A percentile compares a stretch with the other conserved stretches of the same genome.
These are phyloP conservation scores for Drosophila ambigua DNA, from an alignment of 1,140 invertebrate species.

Conservation along the genomic window DNA sequence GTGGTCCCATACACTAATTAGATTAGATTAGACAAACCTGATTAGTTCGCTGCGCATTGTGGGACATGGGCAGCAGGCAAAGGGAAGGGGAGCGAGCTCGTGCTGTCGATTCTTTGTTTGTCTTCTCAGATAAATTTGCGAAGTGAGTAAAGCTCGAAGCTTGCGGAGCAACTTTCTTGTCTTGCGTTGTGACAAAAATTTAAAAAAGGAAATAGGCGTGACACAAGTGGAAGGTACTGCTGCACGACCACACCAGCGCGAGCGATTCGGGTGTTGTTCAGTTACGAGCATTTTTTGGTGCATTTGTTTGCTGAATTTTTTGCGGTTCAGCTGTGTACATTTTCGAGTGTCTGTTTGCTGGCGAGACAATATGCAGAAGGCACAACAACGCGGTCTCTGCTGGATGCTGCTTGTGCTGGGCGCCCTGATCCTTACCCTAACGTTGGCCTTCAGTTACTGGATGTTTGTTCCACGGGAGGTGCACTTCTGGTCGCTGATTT, in stretches of 20 bases:
- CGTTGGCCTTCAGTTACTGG: constrained; percentile 57
- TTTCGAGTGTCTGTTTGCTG: constrained; percentile 1
- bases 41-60: constrained; percentile 43
- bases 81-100: constrained; percentile 13
- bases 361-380: constrained; percentile 39
- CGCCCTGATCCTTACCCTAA: constrained; percentile 44
- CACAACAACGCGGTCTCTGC: constrained; percentile 35
- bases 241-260: constrained; percentile 18
- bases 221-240: too few relatives aligned
- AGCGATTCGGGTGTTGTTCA: constrained; percentile 3
- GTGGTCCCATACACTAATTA: constrained; percentile 48
- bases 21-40: constrained; percentile 70
- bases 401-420: constrained; percentile 51
- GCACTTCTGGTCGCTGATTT: constrained; percentile 40
- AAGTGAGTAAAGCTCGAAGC: constrained; percentile 32
- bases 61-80: not conserved
- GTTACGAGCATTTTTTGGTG: constrained; percentile 12
- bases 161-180: not conserved
- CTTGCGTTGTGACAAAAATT: too few relatives aligned
- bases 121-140: constrained; percentile 22
- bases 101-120: constrained; percentile 28
- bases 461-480: constrained; percentile 48
- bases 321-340: constrained; percentile 6
- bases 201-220: too few relatives aligned
- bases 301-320: not conserved